A percentile compares a stretch with the other conserved stretches of the same genome.
Conservation (phyloP, 2,888 invertebrate genomes). For the Cosmia pyralina region DNA sequence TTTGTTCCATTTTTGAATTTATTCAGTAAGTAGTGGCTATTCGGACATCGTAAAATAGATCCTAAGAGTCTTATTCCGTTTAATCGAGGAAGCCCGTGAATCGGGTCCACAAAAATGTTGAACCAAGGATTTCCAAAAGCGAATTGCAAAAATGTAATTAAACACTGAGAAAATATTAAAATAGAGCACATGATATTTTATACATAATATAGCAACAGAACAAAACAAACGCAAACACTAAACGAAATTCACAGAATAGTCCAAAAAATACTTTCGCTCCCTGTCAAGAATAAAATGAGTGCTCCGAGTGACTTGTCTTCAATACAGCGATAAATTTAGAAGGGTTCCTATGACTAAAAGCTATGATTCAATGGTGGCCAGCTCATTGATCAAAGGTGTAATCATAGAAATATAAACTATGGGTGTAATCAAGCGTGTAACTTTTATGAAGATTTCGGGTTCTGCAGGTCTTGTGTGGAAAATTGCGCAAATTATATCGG, state of each 20-base stretch:
- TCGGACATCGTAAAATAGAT: too few relatives aligned
- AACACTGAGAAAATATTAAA: background rate
- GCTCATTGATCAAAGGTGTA: slow-evolving; percentile 53
- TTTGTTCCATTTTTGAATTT: too few relatives aligned
- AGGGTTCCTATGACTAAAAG: slow-evolving; percentile 30
- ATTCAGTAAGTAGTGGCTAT: too few relatives aligned
- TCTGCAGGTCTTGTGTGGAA: background rate
- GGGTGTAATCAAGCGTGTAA: slow-evolving; percentile 42
- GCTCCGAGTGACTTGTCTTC: slow-evolving; percentile 35
- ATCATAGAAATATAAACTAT: too few relatives aligned
- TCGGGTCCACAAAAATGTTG: background rate
- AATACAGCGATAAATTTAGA: slow-evolving; percentile 29
- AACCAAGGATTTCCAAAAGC: background rate
- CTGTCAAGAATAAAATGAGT: slow-evolving; percentile 26
- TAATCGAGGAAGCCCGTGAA: background rate
- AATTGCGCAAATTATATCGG: background rate
- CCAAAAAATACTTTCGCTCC: slow-evolving; percentile 12
- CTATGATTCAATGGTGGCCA: slow-evolving; percentile 47
- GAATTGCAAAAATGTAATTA: background rate
- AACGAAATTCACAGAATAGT: background rate
- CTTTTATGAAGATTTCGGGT: slow-evolving; percentile 12
- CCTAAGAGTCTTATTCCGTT: background rate
- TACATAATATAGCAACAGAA: background rate
- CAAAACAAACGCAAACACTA: background rate
- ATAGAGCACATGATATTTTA: background rate